Evolutionary conservation across 2,113 vertebrate genomes (phyloP).

Genomic region (Crotalus helleri): DNA sequence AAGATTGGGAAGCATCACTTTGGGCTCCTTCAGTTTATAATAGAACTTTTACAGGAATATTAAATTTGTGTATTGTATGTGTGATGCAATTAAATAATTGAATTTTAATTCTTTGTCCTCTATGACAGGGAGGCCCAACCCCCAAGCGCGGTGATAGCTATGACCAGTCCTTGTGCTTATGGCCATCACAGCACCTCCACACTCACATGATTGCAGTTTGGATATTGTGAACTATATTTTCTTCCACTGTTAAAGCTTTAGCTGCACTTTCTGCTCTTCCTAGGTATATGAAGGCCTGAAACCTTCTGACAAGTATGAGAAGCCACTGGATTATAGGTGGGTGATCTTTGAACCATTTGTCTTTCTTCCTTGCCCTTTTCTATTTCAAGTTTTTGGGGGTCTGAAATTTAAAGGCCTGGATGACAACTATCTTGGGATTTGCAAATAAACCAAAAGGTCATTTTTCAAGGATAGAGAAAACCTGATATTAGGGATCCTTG

Average conservation of each 20-base stretch:
- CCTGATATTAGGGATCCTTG: background rate
- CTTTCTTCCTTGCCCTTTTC: background rate
- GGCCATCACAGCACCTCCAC: background rate
- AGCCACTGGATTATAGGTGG: conserved; percentile 93
- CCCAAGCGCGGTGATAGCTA: background rate
- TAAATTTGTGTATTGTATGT: background rate
- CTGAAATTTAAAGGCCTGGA: background rate
- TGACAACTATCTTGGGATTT: background rate
- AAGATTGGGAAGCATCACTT: background rate
- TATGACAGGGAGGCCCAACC: background rate
- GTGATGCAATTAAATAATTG: background rate
- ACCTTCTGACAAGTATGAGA: conserved; percentile 93
- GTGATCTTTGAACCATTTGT: background rate
- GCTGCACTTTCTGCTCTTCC: conserved; percentile 23
- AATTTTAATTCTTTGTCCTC: background rate
- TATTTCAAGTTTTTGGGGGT: background rate
- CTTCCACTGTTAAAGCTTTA: background rate
- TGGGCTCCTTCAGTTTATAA: background rate
- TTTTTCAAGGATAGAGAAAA: background rate
- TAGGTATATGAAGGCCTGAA: conserved; percentile 98
- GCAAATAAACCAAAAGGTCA: background rate
- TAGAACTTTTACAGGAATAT: background rate
- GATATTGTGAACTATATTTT: background rate
- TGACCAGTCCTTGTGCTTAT: background rate
- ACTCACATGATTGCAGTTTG: background rate